Evolutionary conservation across 30 jellyfish, hydroid and myxozoan species (phyloP).

Genomic region (Hydractinia symbiolongicarpus): DNA sequence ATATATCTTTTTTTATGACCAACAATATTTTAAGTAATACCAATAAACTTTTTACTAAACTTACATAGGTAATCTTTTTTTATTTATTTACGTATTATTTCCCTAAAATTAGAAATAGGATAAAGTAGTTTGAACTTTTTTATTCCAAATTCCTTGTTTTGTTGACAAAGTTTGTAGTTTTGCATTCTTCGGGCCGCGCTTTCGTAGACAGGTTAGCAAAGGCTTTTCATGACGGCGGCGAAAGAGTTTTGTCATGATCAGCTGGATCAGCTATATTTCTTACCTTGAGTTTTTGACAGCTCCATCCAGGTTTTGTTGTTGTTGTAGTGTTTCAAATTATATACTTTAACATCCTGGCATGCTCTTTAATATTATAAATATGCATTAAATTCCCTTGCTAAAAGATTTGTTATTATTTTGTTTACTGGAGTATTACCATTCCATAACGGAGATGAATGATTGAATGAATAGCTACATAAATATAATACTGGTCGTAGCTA

Average conservation of each 20-base stretch:
- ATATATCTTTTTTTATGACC: not conserved
- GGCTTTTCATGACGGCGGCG: constrained; percentile 14
- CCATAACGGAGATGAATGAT: no score
- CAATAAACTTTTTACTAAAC: not conserved
- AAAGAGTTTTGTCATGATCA: constrained; percentile 16
- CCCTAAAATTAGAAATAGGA: not conserved
- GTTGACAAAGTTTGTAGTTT: not conserved
- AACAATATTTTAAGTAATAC: not conserved
- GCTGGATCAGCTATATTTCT: not conserved
- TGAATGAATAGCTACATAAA: no score
- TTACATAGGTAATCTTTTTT: not conserved
- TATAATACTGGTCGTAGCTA: no score
- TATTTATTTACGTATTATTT: not conserved
- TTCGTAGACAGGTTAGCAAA: constrained; percentile 15
- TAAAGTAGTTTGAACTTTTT: constrained; percentile 1
- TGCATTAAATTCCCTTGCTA: no score
- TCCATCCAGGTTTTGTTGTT: no score
- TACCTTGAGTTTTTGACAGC: no score
- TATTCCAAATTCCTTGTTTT: not conserved
- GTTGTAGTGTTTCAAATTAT: no score
- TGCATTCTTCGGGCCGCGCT: constrained; percentile 13
- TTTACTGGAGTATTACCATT: no score
- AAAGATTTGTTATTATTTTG: no score
- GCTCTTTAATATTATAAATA: no score
- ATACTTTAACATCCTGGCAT: no score